Percentiles rank a stretch among this genome's conserved stretches.
phyloP scores from a whole-genome alignment of 2,888 invertebrate genomes.

The Digitonthophagus gazella region DNA sequence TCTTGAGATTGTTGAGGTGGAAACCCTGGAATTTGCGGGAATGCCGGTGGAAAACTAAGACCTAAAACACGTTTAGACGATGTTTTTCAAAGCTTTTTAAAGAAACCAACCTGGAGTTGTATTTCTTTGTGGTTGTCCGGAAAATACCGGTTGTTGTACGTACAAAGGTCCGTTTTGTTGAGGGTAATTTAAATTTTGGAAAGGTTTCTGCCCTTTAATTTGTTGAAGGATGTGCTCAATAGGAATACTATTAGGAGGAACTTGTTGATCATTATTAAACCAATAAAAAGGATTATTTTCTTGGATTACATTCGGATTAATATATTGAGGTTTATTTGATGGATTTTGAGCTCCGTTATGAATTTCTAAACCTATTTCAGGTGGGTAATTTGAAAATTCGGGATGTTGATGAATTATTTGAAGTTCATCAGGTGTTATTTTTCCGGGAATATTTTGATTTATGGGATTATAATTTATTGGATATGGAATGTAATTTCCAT shows the following conservation, averaged over 20 bases:
- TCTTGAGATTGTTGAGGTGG: conserved; percentile 49
- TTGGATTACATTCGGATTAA: conserved; percentile 32
- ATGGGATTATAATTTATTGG: conserved; percentile 5
- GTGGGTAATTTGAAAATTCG: conserved; percentile 48
- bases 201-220: conserved; percentile 41
- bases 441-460: conserved; percentile 36
- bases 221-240: conserved; percentile 47
- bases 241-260: conserved; percentile 41
- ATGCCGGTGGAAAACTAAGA: conserved; percentile 25
- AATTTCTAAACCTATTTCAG: conserved; percentile 49
- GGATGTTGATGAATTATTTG: conserved; percentile 50
- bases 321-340: conserved; percentile 30
- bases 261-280: conserved; percentile 34
- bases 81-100: background rate
- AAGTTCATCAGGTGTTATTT: conserved; percentile 46
- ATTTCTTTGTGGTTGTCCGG: conserved; percentile 43
- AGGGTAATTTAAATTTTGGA: conserved; percentile 26
- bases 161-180: conserved; percentile 36
- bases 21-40: conserved; percentile 31
- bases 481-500: conserved; percentile 31
- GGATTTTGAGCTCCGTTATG: conserved; percentile 39
- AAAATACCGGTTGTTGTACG: conserved; percentile 36
- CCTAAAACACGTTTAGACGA: conserved; percentile 20
- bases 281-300: conserved; percentile 35
- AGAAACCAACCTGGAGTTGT: conserved; percentile 38